Evolutionary conservation across 2,113 vertebrate genomes (phyloP).

Genomic region (Turnix velox): DNA sequence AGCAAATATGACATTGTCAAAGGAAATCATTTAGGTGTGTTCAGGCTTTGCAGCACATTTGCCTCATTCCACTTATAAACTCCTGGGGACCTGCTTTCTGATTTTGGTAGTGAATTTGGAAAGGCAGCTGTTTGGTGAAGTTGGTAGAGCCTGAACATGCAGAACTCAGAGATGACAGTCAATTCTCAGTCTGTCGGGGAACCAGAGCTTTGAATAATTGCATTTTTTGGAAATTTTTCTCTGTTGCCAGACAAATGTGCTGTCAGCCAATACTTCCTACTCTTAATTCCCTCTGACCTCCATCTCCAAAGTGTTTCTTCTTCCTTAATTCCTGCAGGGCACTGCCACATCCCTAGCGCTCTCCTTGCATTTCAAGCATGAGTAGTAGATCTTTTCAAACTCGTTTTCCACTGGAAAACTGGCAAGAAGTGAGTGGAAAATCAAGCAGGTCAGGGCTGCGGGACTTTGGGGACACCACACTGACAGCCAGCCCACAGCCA

Average conservation of each 20-base stretch:
- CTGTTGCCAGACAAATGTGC: neutral
- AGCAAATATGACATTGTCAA: neutral
- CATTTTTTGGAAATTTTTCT: neutral
- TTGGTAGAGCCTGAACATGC: neutral
- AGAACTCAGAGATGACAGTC: neutral
- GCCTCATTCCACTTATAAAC: neutral
- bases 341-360: neutral
- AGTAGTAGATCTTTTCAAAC: neutral
- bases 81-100: neutral
- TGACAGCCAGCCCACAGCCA: neutral
- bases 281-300: neutral
- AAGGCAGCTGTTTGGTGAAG: neutral
- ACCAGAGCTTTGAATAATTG: neutral
- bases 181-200: neutral
- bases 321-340: neutral
- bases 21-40: neutral
- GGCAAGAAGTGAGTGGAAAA: slow-evolving; percentile 34
- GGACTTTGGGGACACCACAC: neutral
- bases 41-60: neutral
- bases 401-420: neutral
- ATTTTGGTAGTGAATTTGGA: neutral
- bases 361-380: neutral
- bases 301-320: neutral
- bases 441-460: neutral
- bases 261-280: neutral